Conservation (phyloP, 2,113 vertebrate species). For the Apteryx mantelli region DNA sequence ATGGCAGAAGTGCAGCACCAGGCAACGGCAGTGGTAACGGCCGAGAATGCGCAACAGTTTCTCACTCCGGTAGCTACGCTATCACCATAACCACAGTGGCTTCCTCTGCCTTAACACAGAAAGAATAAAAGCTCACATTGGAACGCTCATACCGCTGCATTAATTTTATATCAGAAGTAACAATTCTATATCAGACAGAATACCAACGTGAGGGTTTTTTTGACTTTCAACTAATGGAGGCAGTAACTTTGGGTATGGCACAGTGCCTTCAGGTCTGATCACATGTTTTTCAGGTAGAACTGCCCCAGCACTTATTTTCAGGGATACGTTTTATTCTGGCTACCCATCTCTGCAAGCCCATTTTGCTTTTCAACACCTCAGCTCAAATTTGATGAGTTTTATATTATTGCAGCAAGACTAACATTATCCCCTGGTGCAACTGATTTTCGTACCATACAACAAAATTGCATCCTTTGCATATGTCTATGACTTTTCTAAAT, state of each 20-base stretch:
- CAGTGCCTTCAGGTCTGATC: not conserved
- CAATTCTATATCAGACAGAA: not conserved
- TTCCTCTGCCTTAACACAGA: not conserved
- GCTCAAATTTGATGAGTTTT: not conserved
- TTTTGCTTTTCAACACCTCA: not conserved
- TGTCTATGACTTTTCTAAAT: not conserved
- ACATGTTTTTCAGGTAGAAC: not conserved
- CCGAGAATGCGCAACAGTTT: not conserved
- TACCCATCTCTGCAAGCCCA: not conserved
- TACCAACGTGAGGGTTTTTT: too few relatives aligned
- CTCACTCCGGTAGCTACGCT: not conserved
- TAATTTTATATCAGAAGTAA: not conserved
- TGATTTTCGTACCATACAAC: not conserved
- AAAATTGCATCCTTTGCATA: not conserved
- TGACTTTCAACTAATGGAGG: not conserved
- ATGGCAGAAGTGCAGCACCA: rapidly evolving
- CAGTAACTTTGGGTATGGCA: not conserved
- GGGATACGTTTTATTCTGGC: not conserved
- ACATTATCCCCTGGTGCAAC: not conserved
- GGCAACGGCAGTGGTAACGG: too few relatives aligned
- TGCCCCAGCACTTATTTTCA: not conserved
- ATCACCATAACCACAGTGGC: not conserved
- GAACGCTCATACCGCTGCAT: not conserved
- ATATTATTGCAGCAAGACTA: not conserved
- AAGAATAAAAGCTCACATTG: rapidly evolving